phyloP scores from a whole-genome alignment of 2,113 vertebrate species.

The Oreotrochilus melanogaster region DNA sequence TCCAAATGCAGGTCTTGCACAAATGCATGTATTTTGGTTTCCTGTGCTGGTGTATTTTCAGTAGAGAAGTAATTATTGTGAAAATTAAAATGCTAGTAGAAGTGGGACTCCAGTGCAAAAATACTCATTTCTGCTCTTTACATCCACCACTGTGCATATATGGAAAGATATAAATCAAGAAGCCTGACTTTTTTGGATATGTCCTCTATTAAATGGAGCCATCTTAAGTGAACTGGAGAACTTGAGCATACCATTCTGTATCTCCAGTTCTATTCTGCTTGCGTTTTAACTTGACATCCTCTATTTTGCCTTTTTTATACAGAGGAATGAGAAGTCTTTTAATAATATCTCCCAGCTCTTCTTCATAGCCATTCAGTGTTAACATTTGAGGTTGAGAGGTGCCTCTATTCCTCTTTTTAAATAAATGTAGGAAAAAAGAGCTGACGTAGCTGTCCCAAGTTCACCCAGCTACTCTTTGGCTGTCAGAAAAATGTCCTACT shows the following conservation, averaged over 20 bases:
- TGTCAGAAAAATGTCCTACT: neutral
- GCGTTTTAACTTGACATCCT: neutral
- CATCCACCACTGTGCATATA: neutral
- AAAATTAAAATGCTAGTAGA: neutral
- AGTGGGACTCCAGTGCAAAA: neutral
- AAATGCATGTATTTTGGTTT: neutral
- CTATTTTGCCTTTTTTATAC: neutral
- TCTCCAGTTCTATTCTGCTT: neutral
- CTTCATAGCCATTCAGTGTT: neutral
- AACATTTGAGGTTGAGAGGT: neutral
- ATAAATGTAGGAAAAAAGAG: neutral
- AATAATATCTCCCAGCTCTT: neutral
- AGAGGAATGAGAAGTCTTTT: neutral
- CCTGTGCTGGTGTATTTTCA: neutral
- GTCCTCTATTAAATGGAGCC: neutral
- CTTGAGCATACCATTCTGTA: fast-evolving
- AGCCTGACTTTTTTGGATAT: neutral
- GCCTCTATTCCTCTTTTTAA: neutral
- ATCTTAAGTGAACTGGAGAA: neutral
- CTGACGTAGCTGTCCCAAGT: neutral
- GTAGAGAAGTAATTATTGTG: neutral
- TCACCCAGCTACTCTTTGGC: neutral
- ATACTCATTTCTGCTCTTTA: neutral
- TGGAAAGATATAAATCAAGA: neutral
- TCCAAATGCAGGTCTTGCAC: neutral